phyloP scores from a whole-genome alignment of 2,113 vertebrate genomes.

The Oreocharis arfaki region DNA sequence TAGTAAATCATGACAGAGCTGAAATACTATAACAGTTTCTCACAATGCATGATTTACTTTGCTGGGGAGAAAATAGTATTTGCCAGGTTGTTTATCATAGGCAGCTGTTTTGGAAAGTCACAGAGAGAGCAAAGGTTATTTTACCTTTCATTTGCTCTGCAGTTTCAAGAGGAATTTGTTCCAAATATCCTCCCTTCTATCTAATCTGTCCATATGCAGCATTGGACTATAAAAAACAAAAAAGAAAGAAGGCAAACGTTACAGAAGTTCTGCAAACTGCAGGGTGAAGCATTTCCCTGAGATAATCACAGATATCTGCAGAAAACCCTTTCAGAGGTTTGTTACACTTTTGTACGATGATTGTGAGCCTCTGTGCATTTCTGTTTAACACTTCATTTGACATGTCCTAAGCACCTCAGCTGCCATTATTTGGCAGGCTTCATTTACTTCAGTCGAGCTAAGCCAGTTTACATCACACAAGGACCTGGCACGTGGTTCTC shows the following conservation, averaged over 20 bases:
- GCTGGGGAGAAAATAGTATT: not conserved
- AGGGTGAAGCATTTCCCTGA: not conserved
- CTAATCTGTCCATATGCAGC: not conserved
- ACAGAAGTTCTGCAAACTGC: not conserved
- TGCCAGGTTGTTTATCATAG: not conserved
- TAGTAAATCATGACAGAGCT: constrained; percentile 24
- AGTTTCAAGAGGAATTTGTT: not conserved
- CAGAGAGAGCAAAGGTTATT: not conserved
- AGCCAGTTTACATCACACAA: not conserved
- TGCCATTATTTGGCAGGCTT: not conserved
- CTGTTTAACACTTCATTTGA: not conserved
- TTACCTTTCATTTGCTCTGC: not conserved
- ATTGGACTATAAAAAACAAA: not conserved
- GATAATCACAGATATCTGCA: not conserved
- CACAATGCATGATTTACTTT: not conserved
- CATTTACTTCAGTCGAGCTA: not conserved
- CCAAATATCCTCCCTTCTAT: not conserved
- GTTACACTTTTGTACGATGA: not conserved
- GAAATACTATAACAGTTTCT: not conserved
- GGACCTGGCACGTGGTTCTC: not conserved
- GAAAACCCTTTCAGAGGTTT: not conserved
- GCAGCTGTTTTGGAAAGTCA: not conserved
- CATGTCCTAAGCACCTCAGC: not conserved
- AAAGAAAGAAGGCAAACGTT: not conserved
- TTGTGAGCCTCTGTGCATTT: not conserved